phyloP scores from a whole-genome alignment of 2,113 vertebrate genomes.

The Nothobranchius kuhntae region DNA sequence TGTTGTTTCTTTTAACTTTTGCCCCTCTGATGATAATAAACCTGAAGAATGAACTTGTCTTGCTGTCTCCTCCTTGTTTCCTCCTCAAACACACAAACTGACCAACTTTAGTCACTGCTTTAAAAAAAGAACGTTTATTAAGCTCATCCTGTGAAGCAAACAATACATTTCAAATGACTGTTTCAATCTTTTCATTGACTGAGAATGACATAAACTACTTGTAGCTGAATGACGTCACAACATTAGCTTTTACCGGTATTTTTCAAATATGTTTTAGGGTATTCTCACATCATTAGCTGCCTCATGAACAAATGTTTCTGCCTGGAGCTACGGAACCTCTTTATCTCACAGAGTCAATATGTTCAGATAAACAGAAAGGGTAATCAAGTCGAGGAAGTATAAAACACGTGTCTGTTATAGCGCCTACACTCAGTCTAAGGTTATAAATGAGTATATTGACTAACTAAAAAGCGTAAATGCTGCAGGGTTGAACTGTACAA shows the following conservation, averaged over 20 bases:
- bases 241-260: background rate
- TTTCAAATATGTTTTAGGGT: background rate
- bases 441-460: conserved; percentile 3
- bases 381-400: background rate
- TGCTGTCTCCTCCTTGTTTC: background rate
- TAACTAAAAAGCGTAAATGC: too few relatives aligned
- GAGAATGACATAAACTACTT: background rate
- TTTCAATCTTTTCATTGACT: background rate
- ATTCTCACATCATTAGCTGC: conserved; percentile 28
- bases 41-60: background rate
- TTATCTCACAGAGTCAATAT: conserved; percentile 10
- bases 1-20: background rate
- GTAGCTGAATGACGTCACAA: background rate
- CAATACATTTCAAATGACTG: background rate
- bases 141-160: conserved; percentile 1
- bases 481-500: too few relatives aligned
- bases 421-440: conserved; percentile 31
- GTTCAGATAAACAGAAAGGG: conserved; percentile 6
- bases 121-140: conserved; percentile 4
- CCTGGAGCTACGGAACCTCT: background rate
- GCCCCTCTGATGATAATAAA: background rate
- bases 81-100: background rate
- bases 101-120: background rate
- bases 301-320: background rate
- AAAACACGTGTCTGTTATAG: conserved; percentile 1